Evolutionary conservation across 2,113 vertebrate species (phyloP), one percentile per base, ranked within the genome.

Genomic region (Struthidea cinerea): DNA sequence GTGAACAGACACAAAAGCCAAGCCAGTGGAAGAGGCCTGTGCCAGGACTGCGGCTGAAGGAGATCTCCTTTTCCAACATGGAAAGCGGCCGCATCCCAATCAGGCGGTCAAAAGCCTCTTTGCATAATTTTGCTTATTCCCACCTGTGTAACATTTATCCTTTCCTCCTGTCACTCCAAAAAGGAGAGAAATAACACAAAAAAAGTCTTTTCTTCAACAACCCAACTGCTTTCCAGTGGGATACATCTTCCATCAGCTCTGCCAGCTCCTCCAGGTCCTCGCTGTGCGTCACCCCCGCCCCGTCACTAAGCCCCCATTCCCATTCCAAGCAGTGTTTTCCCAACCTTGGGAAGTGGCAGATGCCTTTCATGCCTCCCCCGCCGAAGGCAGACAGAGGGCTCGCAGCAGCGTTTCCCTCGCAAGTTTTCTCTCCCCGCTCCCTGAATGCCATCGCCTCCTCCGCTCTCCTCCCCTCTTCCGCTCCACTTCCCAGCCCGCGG

Each of bases 31-130:
- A 53, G 56, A 16, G 50, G 37, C 23, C 35, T n/a, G 46, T 19
- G 52, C 57, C 60, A 53, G 52, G 42, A 9, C 50, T 49, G 3
- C 1, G 14, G n/a, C 61, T 67, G 71, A 83, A 35, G 1, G 3
- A 70, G 63, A 24, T 17, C 39, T 60, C 65, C 75, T 53, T 32
- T 84, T 33, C 53, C 1, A 1, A 22, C 44, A 44, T 4, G 19
- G 61, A 47, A 82, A 49, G 70, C 0, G 0, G 4, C 39, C 46
- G 33, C 49, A 30, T 24, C 41, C 1, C 1, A 33, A 10, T 4
- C 61, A 37, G 52, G 24, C 30, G 39, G 37, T 57, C 35, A 49
- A 85, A 56, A 37, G 9, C 60, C 50, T 63, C 75, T 78, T 61
- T 13, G 42, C 42, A 53, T 20, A 27, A 32, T 64, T 55, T 32